A percentile compares a stretch with the other conserved stretches of the same genome.
Evolutionary conservation across 1,140 invertebrate species (phyloP).

Genomic region (Drosophila pandora): DNA sequence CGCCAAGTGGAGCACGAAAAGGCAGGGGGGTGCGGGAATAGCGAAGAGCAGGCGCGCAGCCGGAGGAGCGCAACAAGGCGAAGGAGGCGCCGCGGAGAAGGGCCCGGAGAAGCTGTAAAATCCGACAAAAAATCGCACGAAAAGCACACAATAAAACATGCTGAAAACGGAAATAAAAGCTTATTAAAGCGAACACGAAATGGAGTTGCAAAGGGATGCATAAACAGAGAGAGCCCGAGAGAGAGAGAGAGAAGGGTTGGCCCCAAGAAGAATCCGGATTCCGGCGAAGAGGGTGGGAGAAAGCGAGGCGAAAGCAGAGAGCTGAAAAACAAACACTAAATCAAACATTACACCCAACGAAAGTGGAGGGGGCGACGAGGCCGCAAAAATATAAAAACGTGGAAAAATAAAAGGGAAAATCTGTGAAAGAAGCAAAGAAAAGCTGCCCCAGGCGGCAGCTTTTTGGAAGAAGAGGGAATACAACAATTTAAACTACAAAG

Average conservation of each 20-base stretch:
- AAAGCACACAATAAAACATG: constrained; percentile 65
- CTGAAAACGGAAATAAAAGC: constrained; percentile 81
- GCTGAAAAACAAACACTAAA: constrained; percentile 80
- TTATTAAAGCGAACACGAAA: constrained; percentile 75
- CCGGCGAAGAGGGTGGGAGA: constrained; percentile 3
- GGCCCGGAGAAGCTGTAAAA: constrained; percentile 35
- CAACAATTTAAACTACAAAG: constrained; percentile 1
- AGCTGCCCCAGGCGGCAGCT: constrained; percentile 9
- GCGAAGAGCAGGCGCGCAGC: background rate
- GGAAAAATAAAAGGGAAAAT: constrained; percentile 40
- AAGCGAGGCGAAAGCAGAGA: constrained; percentile 56
- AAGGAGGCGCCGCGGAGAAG: constrained; percentile 2
- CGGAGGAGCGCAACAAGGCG: constrained; percentile 44
- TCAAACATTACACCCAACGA: constrained; percentile 75
- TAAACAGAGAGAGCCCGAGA: background rate
- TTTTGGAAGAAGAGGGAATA: background rate
- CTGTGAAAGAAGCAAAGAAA: constrained; percentile 22
- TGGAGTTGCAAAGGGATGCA: constrained; percentile 29
- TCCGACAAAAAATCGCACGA: constrained; percentile 45
- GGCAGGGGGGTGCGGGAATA: background rate
- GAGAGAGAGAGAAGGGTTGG: background rate
- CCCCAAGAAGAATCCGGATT: background rate
- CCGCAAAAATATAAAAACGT: constrained; percentile 51
- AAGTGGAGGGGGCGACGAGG: constrained; percentile 31
- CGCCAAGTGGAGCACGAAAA: constrained; percentile 61